phyloP scores from a whole-genome alignment of 2,888 invertebrate genomes.

The Drosophila formosana region DNA sequence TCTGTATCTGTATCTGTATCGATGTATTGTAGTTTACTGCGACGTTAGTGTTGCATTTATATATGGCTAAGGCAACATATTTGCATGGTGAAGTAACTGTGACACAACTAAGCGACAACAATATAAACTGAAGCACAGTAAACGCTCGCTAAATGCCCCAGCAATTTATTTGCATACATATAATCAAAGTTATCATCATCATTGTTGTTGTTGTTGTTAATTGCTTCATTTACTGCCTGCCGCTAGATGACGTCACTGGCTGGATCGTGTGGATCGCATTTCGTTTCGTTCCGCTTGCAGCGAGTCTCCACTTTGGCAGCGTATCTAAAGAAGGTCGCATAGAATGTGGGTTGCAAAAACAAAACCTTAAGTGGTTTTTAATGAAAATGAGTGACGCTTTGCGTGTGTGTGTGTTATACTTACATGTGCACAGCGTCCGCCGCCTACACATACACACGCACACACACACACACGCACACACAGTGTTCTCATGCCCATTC shows the following conservation, averaged over 20 bases:
- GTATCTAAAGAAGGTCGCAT: slow-evolving; percentile 52
- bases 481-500: slow-evolving; percentile 28
- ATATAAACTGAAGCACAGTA: slow-evolving; percentile 57
- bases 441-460: slow-evolving; percentile 42
- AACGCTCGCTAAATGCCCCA: slow-evolving; percentile 18
- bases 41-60: slow-evolving; percentile 52
- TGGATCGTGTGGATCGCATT: slow-evolving; percentile 16
- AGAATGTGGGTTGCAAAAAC: slow-evolving; percentile 77
- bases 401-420: slow-evolving; percentile 38
- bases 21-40: slow-evolving; percentile 11
- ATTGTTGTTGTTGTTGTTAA: not conserved
- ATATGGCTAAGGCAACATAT: slow-evolving; percentile 74
- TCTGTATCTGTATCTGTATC: not conserved
- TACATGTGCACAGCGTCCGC: slow-evolving; percentile 27
- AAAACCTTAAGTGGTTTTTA: slow-evolving; percentile 77
- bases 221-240: slow-evolving; percentile 1
- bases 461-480: slow-evolving; percentile 35
- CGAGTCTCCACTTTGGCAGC: slow-evolving; percentile 49
- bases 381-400: slow-evolving; percentile 68
- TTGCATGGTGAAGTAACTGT: slow-evolving; percentile 77
- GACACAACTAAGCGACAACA: slow-evolving; percentile 31
- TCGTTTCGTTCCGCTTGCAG: slow-evolving; percentile 15
- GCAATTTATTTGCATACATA: not conserved
- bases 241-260: slow-evolving; percentile 25
- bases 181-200: not conserved